Evolutionary conservation across 64 coral and sea anemone genomes (phyloP), one percentile per base, ranked within the genome.

Genomic region (Porites australiensis): DNA sequence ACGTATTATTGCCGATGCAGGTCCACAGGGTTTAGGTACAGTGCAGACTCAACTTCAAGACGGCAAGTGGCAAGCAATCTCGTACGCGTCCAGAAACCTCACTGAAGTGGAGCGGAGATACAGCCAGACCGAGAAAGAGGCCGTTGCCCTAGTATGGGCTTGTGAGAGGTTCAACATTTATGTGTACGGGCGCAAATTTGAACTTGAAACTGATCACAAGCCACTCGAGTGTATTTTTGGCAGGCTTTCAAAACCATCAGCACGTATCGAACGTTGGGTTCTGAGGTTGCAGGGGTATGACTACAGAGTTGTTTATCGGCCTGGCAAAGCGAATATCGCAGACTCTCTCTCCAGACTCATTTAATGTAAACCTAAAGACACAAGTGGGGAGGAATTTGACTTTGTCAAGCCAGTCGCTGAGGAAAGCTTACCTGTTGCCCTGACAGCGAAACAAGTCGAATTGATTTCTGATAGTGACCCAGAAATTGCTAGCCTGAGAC

Each of bases 141-240:
- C 27, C 27, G 0, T 37, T 37, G 27, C 27, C 27, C 27, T 37
- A 37, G 27, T 37, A 37, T 37, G 27, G 27, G 27, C 27, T 37
- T 37, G 27, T 37, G 27, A 37, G 27, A 37, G 27, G 27, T 37
- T 37, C 27, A 37, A 37, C 27, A 37, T 37, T 37, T 37, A 37
- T 37, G 27, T 37, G 27, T 37, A 37, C 0, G 27, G 27, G 27
- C 27, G 27, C 27, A 37, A 37, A 37, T 37, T 37, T 37, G 27
- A 37, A 58, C 54, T 92, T n/a, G 58, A 81, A 15, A 92, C 90
- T 9, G 90, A 92, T 46, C 68, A 92, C 90, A 92, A 92, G 51
- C 90, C 90, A 43, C 48, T 92, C 7, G 90, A 92, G 72, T 77
- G 86, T 13, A 94, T 94, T 23, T 88, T 88, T 67, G 72, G 70